phyloP scores from a whole-genome alignment of 30 jellyfish, hydroid and myxozoan genomes.

The Pelagia noctiluca region DNA sequence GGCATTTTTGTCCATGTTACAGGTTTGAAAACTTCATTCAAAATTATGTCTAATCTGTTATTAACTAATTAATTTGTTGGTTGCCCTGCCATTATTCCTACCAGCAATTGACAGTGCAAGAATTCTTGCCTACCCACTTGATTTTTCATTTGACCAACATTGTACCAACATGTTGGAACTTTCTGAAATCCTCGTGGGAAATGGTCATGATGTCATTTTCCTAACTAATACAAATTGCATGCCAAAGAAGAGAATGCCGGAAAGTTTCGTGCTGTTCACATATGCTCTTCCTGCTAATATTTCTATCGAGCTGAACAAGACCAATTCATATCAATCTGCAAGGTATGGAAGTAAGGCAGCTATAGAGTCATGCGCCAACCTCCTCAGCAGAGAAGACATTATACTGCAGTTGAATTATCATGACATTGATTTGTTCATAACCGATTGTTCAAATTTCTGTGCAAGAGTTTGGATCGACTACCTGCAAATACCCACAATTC shows the following conservation, averaged over 20 bases:
- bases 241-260: background rate
- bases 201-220: constrained; percentile 61
- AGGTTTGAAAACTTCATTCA: too few species aligned
- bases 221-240: constrained; percentile 14
- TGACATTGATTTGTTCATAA: constrained; percentile 44
- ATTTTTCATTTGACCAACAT: background rate
- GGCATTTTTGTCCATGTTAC: too few species aligned
- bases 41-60: too few species aligned
- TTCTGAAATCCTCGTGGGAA: constrained; percentile 50
- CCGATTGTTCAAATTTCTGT: constrained; percentile 53
- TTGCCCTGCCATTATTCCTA: too few species aligned
- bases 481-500: constrained; percentile 51
- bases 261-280: constrained; percentile 6
- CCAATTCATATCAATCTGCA: background rate
- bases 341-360: background rate
- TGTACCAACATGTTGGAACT: constrained; percentile 35
- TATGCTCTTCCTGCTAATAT: constrained; percentile 29
- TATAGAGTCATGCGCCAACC: constrained; percentile 23
- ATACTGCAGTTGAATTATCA: constrained; percentile 25
- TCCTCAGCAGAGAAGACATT: constrained; percentile 42
- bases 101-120: too few species aligned
- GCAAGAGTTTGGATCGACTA: constrained; percentile 61
- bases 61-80: too few species aligned
- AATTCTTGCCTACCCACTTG: constrained; percentile 58
- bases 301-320: background rate